phyloP scores from a whole-genome alignment of 2,113 vertebrate genomes.

The Marcusenius ussheri region DNA sequence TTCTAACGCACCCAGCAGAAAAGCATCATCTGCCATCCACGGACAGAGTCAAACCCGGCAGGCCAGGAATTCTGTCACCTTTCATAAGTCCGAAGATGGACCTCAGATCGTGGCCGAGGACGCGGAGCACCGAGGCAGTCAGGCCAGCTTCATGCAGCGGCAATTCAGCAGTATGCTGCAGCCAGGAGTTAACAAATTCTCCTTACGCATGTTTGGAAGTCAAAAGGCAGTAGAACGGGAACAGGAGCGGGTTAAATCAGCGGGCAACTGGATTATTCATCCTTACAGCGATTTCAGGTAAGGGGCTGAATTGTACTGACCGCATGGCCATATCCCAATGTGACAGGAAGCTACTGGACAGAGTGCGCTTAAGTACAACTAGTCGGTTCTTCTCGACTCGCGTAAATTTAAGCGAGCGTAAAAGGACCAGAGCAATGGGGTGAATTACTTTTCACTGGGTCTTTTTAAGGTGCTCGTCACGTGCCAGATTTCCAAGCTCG shows the following conservation, averaged over 20 bases:
- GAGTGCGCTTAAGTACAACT: neutral
- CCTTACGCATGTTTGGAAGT: conserved; percentile 95
- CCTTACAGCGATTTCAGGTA: conserved; percentile 94
- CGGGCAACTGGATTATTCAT: conserved; percentile 96
- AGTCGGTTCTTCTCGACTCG: neutral
- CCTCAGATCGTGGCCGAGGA: conserved; percentile 67
- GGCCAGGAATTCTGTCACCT: conserved; percentile 67
- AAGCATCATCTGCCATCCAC: conserved; percentile 68
- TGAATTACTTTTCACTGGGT: neutral
- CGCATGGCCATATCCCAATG: neutral
- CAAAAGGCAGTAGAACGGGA: conserved; percentile 91
- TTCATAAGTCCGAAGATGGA: conserved; percentile 67
- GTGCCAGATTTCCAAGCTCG: neutral
- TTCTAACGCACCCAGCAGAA: conserved; percentile 70
- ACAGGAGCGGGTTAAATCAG: conserved; percentile 92
- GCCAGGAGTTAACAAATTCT: conserved; percentile 98
- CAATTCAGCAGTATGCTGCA: conserved; percentile 92
- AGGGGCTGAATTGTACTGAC: conserved; percentile 28
- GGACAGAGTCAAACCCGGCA: conserved; percentile 49
- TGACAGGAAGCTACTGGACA: neutral
- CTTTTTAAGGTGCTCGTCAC: neutral
- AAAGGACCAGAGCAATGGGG: neutral
- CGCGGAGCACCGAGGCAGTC: conserved; percentile 67
- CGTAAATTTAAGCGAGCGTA: neutral
- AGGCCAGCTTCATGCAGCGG: conserved; percentile 89